Percentiles rank a stretch among this genome's conserved stretches.
phyloP scores from a whole-genome alignment of 2,113 vertebrate genomes.

The Hippocampus guttulatus region DNA sequence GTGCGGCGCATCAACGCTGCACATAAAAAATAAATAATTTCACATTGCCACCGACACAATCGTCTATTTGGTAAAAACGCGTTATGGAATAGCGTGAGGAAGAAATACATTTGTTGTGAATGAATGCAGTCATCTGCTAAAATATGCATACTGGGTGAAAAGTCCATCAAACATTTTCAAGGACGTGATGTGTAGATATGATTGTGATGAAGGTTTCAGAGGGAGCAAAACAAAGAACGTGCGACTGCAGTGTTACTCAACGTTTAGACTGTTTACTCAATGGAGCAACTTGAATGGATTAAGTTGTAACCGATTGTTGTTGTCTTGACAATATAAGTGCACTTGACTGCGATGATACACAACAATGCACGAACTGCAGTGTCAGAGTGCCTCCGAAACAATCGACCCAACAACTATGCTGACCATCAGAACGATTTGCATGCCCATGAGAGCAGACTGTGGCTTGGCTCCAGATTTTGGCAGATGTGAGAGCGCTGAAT shows the following conservation, averaged over 20 bases:
- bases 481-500: constrained; percentile 72
- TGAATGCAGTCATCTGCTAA: constrained; percentile 3
- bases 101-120: background rate
- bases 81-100: background rate
- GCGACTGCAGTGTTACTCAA: constrained; percentile 3
- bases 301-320: constrained; percentile 1
- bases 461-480: constrained; percentile 49
- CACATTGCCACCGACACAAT: background rate
- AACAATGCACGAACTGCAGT: constrained; percentile 50
- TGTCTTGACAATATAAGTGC: constrained; percentile 18
- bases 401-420: constrained; percentile 33
- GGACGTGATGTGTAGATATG: constrained; percentile 6
- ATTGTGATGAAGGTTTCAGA: constrained; percentile 5
- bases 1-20: constrained; percentile 2
- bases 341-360: constrained; percentile 8
- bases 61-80: background rate
- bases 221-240: constrained; percentile 8
- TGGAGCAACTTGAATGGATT: background rate
- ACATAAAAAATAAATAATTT: background rate
- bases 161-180: constrained; percentile 20
- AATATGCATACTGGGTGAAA: background rate
- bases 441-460: constrained; percentile 49
- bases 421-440: constrained; percentile 63
- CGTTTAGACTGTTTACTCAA: background rate
- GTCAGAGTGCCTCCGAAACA: constrained; percentile 33